Base-by-base conservation (phyloP, 1,140 invertebrate genomes). In the Philopotamus ludificatus region DNA sequence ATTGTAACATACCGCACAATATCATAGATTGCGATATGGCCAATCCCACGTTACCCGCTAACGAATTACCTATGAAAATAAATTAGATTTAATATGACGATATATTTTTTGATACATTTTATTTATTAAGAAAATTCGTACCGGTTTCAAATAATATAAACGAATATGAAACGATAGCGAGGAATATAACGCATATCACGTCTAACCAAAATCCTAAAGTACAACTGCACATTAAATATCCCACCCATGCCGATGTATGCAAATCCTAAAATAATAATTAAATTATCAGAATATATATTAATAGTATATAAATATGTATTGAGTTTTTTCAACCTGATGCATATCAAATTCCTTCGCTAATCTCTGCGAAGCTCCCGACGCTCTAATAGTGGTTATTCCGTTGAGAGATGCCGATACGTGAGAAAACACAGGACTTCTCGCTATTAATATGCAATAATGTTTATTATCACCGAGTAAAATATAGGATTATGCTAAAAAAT, bases 191-290 rank as follows among this genome's bases (percentile, higher is more conserved):
- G 68, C 87, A 89, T 62, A 89, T 84, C 0, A 88, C 69, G 64
- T 90, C 88, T 34, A 97, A 73, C 74, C 85, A 89, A 64, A 88
- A 88, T 7, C 86, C 87, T 73, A 98, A 92, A 66, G 94, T 91
- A 47, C 93, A 83, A 66, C 87, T 91, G 12, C 90, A 88, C 0
- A 85, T 81, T 4, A 94, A 81, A 72, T 91, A 92, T 45, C 92
- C 80, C 71, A 86, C 94, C 84, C 87, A 91, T 0, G 88, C 83
- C 1, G 86, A 83, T 3, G 87, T 88, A 71, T 91, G 90, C 1
- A 87, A 73, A 75, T 94, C 84, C 72, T 87, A 83, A 12, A 77
- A 72, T 39, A 39, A 62, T 7, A 62, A 21, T 34, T 22, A 42
- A 2, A 26, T 34, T 23, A 53, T 26, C 9, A 26, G 12, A 60